A percentile compares a stretch with the other conserved stretches of the same genome.
phyloP scores from a whole-genome alignment of 35 echinoderm and acorn worm species.

The Lytechinus pictus region DNA sequence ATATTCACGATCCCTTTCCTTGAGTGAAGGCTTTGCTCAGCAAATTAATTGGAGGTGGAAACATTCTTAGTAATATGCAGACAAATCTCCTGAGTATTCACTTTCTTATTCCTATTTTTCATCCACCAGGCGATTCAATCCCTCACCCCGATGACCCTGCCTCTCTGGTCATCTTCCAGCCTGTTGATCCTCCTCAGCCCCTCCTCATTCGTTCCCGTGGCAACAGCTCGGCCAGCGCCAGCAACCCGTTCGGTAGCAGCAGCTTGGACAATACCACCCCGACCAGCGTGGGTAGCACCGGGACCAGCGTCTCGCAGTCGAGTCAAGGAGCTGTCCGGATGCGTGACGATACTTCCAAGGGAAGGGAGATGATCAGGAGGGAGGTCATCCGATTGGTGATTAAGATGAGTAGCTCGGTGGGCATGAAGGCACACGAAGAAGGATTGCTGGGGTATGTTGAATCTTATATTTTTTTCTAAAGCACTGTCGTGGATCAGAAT shows the following conservation, averaged over 20 bases:
- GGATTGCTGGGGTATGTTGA: slow-evolving; percentile 73
- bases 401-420: slow-evolving; percentile 88
- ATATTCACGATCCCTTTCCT: no score
- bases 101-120: not conserved
- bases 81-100: not conserved
- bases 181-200: not conserved
- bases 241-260: slow-evolving; percentile 62
- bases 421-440: slow-evolving; percentile 88
- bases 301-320: slow-evolving; percentile 23
- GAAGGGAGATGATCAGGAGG: slow-evolving; percentile 70
- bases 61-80: no score
- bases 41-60: no score
- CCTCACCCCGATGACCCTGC: not conserved
- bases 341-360: slow-evolving; percentile 74
- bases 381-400: slow-evolving; percentile 84
- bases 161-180: slow-evolving; percentile 48
- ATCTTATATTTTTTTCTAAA: not conserved
- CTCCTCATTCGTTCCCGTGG: slow-evolving; percentile 55
- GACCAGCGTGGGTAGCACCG: slow-evolving; percentile 60
- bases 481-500: no score
- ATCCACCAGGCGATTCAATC: not conserved
- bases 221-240: slow-evolving; percentile 70
- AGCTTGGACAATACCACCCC: slow-evolving; percentile 62
- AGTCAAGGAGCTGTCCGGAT: slow-evolving; percentile 51
- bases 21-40: no score